Evolutionary conservation across 2,797 vertebrate species (phyloP).

Genomic region (Ptychobarbus kaznakovi): DNA sequence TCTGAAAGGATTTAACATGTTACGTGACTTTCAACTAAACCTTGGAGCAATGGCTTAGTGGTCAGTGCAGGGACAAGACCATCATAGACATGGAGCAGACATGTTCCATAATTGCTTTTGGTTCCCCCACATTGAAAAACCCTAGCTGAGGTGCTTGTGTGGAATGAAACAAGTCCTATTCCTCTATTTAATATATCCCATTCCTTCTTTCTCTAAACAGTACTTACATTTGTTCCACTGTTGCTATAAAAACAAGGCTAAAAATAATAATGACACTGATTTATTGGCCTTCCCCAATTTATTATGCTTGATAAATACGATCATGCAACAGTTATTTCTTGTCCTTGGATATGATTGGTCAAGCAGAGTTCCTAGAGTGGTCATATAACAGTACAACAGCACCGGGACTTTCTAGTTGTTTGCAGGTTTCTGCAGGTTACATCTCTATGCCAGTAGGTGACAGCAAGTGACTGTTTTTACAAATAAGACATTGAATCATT

Average conservation of each 20-base stretch:
- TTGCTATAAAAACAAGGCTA: neutral
- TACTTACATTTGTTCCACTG: neutral
- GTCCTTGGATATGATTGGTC: neutral
- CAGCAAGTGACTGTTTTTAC: neutral
- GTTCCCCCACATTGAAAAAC: too few relatives aligned
- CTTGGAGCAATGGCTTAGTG: neutral
- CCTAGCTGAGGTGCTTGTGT: neutral
- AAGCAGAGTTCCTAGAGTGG: neutral
- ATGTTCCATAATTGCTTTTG: too few relatives aligned
- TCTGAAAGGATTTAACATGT: neutral
- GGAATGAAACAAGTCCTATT: neutral
- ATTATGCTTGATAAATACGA: neutral
- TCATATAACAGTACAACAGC: neutral
- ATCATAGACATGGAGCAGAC: neutral
- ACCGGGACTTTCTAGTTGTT: neutral
- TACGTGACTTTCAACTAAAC: neutral
- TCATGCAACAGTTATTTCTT: neutral
- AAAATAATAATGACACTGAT: neutral
- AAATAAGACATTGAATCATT: neutral
- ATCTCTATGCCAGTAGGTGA: neutral
- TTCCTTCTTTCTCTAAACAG: neutral
- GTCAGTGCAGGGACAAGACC: neutral
- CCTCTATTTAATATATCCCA: neutral
- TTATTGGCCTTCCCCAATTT: neutral
- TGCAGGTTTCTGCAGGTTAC: slow-evolving; percentile 7